These are phyloP conservation scores for Percopsis transmontana DNA, from an alignment of 2,113 vertebrate genomes.

Conservation along the genomic window DNA sequence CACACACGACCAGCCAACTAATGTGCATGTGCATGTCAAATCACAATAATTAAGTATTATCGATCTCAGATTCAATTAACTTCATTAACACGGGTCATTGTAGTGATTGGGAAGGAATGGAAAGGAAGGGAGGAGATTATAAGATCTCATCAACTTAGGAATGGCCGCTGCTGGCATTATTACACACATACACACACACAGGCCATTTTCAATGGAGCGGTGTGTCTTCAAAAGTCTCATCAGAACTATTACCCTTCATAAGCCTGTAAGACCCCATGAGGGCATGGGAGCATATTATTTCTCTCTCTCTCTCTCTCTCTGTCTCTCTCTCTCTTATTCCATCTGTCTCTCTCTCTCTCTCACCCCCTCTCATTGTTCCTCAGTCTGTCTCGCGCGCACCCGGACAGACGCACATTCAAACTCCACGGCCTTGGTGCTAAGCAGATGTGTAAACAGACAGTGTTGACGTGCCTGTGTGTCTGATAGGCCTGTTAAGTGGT, in stretches of 20 bases:
- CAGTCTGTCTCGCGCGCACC: not conserved
- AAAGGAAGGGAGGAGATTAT: slow-evolving; percentile 47
- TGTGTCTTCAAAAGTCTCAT: slow-evolving; percentile 5
- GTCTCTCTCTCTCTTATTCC: not conserved
- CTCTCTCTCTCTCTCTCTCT: not conserved
- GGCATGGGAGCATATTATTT: slow-evolving; percentile 8
- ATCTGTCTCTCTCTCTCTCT: not conserved
- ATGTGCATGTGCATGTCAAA: slow-evolving; percentile 97
- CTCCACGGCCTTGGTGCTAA: slow-evolving; percentile 6
- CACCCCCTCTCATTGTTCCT: not conserved
- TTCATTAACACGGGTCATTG: slow-evolving; percentile 94
- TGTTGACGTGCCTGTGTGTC: slow-evolving; percentile 45
- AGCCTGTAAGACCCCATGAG: slow-evolving; percentile 11
- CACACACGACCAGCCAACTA: slow-evolving; percentile 81
- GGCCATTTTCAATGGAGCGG: not conserved
- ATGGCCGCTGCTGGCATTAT: slow-evolving; percentile 6
- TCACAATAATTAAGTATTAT: slow-evolving; percentile 99
- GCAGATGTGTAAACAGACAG: slow-evolving; percentile 59
- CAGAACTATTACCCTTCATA: slow-evolving; percentile 1
- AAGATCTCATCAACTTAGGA: slow-evolving; percentile 52
- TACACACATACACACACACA: slow-evolving; percentile 11
- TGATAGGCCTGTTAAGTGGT: slow-evolving; percentile 61
- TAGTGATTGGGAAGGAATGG: slow-evolving; percentile 59
- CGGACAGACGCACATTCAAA: not conserved
- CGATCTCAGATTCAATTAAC: slow-evolving; percentile 99